Base-by-base conservation (phyloP, 2,888 invertebrate species). In the Tipula helvola region DNA sequence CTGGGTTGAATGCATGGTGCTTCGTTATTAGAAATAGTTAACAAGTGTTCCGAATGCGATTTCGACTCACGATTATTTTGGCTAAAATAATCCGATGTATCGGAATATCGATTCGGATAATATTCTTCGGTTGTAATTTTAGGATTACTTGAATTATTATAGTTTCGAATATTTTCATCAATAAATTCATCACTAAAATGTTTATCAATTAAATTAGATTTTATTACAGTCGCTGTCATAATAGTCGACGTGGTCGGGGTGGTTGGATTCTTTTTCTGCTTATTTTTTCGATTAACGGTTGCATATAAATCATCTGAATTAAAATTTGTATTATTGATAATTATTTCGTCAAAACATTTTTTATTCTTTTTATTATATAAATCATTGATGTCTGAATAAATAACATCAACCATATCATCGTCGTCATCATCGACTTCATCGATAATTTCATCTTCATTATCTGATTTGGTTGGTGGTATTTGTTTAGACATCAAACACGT, bases 401-500 rank as follows among this genome's bases (percentile, higher is more conserved):
- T 92, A 88, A 92, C 91, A 88, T 91, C 91, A 89, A 92, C 91
- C 13, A 87, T 87, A 87, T 88, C 88, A 8, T 39, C 39, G 5
- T 85, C 85, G 16, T 39, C 41, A 85, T 85, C 85, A 85, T 86
- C 84, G 84, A 84, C 88, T 85, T 88, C 88, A 4, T 39, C 39
- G 71, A 71, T 71, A 71, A 71, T 71, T 71, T 71, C 71, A 5
- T 85, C 85, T 4, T 85, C 42, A n/a, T 85, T 39, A 42, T 85
- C 85, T 42, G 39, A 39, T 42, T 86, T 85, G 42, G 85, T 42
- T 85, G 85, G 18, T 85, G 85, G 16, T 42, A 42, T 90, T 89
- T 91, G 90, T 88, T 92, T 92, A 92, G 91, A 92, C 92, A 91
- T 92, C 92, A 90, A 92, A 90, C 89, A 91, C 89, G 91, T 91